Conservation (phyloP, 2,113 vertebrate species). For the Ochotona curzoniae region DNA sequence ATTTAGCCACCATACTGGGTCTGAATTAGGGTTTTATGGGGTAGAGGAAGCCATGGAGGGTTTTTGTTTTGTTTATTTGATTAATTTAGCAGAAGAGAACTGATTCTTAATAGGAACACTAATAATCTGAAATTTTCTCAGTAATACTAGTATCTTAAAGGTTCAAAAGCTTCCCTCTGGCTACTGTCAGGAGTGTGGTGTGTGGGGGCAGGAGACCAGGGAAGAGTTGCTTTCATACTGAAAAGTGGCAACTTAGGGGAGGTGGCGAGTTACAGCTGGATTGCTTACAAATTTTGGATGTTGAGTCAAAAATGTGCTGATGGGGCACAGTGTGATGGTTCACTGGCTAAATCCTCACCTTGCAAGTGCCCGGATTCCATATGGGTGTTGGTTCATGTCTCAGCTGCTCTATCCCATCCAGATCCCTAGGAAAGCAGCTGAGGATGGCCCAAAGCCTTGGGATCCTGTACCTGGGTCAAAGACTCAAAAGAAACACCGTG, state of each 20-base stretch:
- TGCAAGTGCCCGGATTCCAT: no score
- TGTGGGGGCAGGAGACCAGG: not conserved
- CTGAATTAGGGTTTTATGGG: not conserved
- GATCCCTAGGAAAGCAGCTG: no score
- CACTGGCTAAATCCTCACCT: no score
- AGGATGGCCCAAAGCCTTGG: no score
- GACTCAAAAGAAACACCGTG: no score
- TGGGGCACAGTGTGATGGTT: not conserved
- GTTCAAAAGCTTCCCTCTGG: slow-evolving; percentile 21
- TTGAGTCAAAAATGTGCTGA: not conserved
- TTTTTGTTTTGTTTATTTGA: not conserved
- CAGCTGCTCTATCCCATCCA: no score
- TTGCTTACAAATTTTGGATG: not conserved
- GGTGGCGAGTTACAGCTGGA: not conserved
- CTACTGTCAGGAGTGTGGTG: not conserved
- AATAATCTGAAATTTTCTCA: no score
- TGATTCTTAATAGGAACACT: no score
- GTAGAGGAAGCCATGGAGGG: not conserved
- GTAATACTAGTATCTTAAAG: not conserved
- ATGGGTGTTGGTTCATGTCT: no score
- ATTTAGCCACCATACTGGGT: no score
- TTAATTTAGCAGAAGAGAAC: not conserved
- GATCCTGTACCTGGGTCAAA: no score
- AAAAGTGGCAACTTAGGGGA: not conserved
- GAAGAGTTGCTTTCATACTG: not conserved